These are phyloP conservation scores for Drosophila nigritarsus DNA, from an alignment of 2,888 invertebrate species.

Conservation along the genomic window DNA sequence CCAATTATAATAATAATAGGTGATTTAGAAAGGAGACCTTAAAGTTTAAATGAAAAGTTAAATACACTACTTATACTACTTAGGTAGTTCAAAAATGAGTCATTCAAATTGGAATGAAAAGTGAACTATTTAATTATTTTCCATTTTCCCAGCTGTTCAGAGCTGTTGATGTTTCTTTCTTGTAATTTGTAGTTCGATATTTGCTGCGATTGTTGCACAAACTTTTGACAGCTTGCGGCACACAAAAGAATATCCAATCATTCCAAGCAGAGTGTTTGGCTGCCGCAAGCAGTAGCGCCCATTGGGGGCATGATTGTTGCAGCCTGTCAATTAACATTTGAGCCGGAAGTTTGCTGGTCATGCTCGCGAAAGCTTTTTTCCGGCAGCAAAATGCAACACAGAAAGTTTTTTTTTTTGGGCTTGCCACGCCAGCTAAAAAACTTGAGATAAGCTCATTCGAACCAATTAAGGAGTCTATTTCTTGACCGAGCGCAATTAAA, in stretches of 20 bases:
- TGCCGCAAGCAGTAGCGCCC: neutral
- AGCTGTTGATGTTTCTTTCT: neutral
- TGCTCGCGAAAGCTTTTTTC: conserved; percentile 57
- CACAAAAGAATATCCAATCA: conserved; percentile 48
- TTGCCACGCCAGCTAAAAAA: conserved; percentile 56
- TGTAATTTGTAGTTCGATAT: conserved; percentile 1
- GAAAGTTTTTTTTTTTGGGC: conserved; percentile 15
- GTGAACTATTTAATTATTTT: neutral
- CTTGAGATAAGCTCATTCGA: conserved; percentile 38
- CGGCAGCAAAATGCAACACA: neutral
- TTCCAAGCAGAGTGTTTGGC: conserved; percentile 10
- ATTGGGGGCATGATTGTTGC: neutral
- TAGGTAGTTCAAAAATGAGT: neutral
- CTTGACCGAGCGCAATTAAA: conserved; percentile 45
- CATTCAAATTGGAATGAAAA: neutral
- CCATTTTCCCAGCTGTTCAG: neutral
- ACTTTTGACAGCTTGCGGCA: conserved; percentile 51
- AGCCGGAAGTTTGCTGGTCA: conserved; percentile 71
- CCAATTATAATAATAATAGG: no score
- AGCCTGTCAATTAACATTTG: conserved; percentile 74
- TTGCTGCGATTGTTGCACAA: conserved; percentile 50
- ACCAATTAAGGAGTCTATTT: conserved; percentile 58
- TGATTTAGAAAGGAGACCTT: no score
- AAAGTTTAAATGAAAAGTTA: no score
- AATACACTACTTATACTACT: no score